phyloP scores from a whole-genome alignment of 2,113 vertebrate species.

The Chionomys nivalis region DNA sequence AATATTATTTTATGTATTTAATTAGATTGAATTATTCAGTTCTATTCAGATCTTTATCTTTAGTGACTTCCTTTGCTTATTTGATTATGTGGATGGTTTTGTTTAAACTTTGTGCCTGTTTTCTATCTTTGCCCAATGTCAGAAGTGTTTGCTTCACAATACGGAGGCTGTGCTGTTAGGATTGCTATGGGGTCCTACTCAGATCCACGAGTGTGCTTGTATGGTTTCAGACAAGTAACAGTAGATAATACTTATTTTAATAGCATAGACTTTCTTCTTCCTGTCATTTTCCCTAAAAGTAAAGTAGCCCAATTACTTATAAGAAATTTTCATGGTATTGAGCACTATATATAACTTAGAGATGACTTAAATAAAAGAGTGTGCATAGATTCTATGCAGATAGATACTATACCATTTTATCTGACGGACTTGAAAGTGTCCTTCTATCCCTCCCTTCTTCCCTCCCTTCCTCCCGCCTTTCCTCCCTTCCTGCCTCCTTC shows the following conservation, averaged over 20 bases:
- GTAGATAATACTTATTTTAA: background rate
- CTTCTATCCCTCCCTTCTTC: no score
- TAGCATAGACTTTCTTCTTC: background rate
- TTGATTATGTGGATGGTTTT: background rate
- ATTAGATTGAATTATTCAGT: background rate
- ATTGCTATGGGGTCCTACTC: background rate
- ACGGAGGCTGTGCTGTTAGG: background rate
- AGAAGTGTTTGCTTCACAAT: background rate
- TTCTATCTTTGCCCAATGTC: background rate
- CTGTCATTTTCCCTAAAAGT: background rate
- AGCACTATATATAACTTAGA: background rate
- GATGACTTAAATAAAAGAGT: background rate
- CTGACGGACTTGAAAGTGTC: no score
- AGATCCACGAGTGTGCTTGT: background rate
- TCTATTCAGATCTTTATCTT: background rate
- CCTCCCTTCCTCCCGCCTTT: no score
- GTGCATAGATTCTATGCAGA: background rate
- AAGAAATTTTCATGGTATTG: background rate
- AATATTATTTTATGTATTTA: background rate
- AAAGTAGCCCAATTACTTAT: background rate
- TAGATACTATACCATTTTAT: no score
- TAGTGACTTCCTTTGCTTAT: background rate
- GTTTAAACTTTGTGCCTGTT: conserved; percentile 13
- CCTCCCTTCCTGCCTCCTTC: no score
- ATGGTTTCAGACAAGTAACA: background rate